Evolutionary conservation across 2,888 invertebrate genomes (phyloP).

Genomic region (Torymus aiolomorphi): DNA sequence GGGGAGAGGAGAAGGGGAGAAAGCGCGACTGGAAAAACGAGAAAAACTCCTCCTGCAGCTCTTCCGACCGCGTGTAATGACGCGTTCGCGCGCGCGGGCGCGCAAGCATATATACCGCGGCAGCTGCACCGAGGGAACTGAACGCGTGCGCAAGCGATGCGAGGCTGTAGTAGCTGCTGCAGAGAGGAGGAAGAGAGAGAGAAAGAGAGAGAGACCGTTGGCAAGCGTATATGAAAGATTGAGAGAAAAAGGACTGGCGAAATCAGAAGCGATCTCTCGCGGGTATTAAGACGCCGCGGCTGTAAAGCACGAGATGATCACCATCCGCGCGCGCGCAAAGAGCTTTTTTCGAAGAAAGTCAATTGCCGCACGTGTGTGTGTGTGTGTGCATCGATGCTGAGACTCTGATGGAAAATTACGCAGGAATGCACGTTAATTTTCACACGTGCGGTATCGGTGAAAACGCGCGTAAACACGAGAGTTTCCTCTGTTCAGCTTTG

Average conservation of each 20-base stretch:
- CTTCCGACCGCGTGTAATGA: constrained; percentile 36
- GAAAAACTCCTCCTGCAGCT: constrained; percentile 26
- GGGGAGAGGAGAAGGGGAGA: neutral
- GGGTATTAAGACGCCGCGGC: constrained; percentile 6
- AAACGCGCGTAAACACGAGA: neutral
- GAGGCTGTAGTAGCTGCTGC: neutral
- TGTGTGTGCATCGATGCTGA: constrained; percentile 8
- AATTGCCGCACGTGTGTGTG: neutral
- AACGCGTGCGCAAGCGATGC: neutral
- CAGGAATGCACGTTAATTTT: constrained; percentile 28
- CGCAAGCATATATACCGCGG: neutral
- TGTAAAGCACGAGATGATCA: constrained; percentile 22
- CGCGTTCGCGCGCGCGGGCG: constrained; percentile 13
- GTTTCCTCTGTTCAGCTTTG: no score
- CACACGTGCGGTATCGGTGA: constrained; percentile 14
- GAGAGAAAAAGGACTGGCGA: neutral
- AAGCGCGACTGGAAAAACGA: constrained; percentile 39
- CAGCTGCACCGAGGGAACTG: neutral
- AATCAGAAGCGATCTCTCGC: constrained; percentile 43
- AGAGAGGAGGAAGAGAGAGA: neutral
- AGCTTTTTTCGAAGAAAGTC: neutral
- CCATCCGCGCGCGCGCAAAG: constrained; percentile 13
- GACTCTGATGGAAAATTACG: constrained; percentile 30
- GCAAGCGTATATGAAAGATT: neutral
- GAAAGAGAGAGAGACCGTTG: neutral